Percentiles rank a stretch among this genome's conserved stretches.
Conservation (phyloP, 2,888 invertebrate genomes). For the Podotricha telesiphe region DNA sequence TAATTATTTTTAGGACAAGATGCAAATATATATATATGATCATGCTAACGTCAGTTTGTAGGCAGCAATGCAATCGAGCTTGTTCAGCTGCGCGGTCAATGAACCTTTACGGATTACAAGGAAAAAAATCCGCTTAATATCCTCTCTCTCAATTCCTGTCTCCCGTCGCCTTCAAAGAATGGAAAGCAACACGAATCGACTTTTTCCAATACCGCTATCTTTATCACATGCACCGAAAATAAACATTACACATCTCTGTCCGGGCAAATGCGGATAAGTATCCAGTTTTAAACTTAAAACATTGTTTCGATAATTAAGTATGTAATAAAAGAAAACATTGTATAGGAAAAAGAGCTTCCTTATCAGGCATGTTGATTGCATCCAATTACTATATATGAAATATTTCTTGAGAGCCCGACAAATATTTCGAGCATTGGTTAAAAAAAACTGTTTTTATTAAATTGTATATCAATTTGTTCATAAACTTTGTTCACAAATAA, state of each 20-base stretch:
- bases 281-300: not conserved
- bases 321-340: slow-evolving; percentile 8
- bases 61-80: slow-evolving; percentile 36
- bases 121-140: slow-evolving; percentile 59
- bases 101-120: slow-evolving; percentile 57
- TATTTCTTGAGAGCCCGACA: not conserved
- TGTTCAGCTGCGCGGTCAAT: slow-evolving; percentile 52
- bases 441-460: too few relatives aligned
- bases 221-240: slow-evolving; percentile 58
- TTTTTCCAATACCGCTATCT: slow-evolving; percentile 69
- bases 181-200: slow-evolving; percentile 53
- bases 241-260: slow-evolving; percentile 55
- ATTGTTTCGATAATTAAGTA: slow-evolving; percentile 3
- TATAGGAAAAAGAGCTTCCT: not conserved
- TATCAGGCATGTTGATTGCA: slow-evolving; percentile 6
- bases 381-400: slow-evolving; percentile 9
- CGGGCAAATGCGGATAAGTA: not conserved
- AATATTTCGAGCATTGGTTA: too few relatives aligned
- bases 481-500: too few relatives aligned
- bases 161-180: slow-evolving; percentile 65
- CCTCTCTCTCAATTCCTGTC: slow-evolving; percentile 63
- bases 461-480: too few relatives aligned
- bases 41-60: slow-evolving; percentile 39
- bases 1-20: slow-evolving; percentile 29
- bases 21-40: slow-evolving; percentile 35